Conservation (phyloP, 2,888 invertebrate genomes). For the Lymantria monacha region DNA sequence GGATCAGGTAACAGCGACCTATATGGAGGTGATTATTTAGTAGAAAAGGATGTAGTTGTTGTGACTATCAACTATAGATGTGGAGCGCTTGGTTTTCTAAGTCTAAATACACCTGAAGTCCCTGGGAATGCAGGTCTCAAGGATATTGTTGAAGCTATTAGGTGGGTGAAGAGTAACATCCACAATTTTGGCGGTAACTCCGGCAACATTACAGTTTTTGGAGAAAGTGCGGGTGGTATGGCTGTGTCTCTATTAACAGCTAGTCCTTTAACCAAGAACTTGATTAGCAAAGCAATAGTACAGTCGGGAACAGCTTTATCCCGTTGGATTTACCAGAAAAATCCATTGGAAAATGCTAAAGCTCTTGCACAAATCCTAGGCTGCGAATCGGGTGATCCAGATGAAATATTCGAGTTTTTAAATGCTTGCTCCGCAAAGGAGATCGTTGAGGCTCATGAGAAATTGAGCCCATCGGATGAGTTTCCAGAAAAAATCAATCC, state of each 20-base stretch:
- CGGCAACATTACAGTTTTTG: slow-evolving; percentile 67
- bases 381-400: slow-evolving; percentile 54
- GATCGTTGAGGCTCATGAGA: slow-evolving; percentile 52
- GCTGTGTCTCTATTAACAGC: slow-evolving; percentile 56
- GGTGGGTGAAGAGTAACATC: slow-evolving; percentile 70
- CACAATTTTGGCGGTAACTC: slow-evolving; percentile 69
- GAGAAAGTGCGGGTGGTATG: slow-evolving; percentile 63
- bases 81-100: slow-evolving; percentile 67
- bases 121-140: slow-evolving; percentile 74
- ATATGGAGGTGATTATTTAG: slow-evolving; percentile 77
- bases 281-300: slow-evolving; percentile 63
- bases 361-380: slow-evolving; percentile 54
- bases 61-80: slow-evolving; percentile 82
- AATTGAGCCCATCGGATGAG: slow-evolving; percentile 25
- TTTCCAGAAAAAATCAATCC: slow-evolving; percentile 24
- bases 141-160: slow-evolving; percentile 63
- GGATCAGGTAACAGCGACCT: slow-evolving; percentile 77
- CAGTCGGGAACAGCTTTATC: slow-evolving; percentile 62
- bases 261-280: slow-evolving; percentile 58
- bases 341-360: slow-evolving; percentile 59
- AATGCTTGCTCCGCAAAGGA: slow-evolving; percentile 59
- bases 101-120: slow-evolving; percentile 68
- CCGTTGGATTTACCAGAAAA: slow-evolving; percentile 48
- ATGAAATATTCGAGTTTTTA: slow-evolving; percentile 65
- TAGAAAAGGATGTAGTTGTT: slow-evolving; percentile 81